Conservation (phyloP, 2,888 invertebrate species). For the Scrobipalpa costella region DNA sequence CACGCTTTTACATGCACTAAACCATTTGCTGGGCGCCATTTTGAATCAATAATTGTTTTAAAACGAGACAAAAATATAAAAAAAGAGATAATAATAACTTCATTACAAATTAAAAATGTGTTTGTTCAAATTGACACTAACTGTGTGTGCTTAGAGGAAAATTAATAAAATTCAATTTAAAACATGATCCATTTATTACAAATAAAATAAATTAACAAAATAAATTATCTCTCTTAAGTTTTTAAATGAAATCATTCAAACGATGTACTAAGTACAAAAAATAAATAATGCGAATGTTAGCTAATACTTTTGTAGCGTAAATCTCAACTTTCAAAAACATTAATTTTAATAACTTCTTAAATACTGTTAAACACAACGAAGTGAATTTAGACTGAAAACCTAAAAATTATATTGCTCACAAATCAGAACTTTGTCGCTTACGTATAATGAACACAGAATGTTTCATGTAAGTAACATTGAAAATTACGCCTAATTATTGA, state of each 20-base stretch:
- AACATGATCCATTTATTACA: constrained; percentile 11
- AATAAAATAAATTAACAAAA: constrained; percentile 28
- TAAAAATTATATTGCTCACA: not conserved
- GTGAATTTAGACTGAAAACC: not conserved
- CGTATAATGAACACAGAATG: not conserved
- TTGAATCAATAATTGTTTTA: too few relatives aligned
- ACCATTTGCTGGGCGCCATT: too few relatives aligned
- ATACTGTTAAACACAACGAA: constrained; percentile 8
- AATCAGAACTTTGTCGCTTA: not conserved
- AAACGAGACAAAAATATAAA: too few relatives aligned
- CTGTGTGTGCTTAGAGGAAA: not conserved
- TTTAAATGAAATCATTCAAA: not conserved
- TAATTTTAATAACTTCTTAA: constrained; percentile 5
- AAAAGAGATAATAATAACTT: too few relatives aligned
- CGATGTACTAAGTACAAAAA: constrained; percentile 11
- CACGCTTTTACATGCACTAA: too few relatives aligned
- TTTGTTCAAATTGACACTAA: too few relatives aligned
- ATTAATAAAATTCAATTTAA: not conserved
- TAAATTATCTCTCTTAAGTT: constrained; percentile 22
- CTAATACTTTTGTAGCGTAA: constrained; percentile 44
- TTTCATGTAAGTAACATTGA: not conserved
- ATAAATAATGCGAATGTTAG: constrained; percentile 42
- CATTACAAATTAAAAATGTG: too few relatives aligned
- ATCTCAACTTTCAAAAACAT: not conserved
- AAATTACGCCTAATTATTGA: not conserved